Evolutionary conservation across 2,888 invertebrate species (phyloP).

Genomic region (Asteroscopus sphinx): DNA sequence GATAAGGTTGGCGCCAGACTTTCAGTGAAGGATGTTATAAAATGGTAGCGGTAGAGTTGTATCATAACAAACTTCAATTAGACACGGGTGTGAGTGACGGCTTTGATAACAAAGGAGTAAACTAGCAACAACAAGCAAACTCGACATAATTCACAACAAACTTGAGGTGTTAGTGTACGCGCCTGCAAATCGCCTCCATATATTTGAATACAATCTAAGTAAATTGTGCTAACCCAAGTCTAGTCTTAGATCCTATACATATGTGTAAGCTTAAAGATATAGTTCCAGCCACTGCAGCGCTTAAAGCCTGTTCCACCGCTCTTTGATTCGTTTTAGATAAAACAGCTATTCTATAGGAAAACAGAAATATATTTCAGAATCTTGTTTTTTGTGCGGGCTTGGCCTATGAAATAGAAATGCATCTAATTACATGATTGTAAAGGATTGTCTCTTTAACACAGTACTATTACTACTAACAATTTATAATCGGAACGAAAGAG

Average conservation of each 20-base stretch:
- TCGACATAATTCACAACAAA: slow-evolving; percentile 36
- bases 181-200: slow-evolving; percentile 18
- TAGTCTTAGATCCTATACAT: slow-evolving; percentile 16
- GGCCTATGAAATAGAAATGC: no score
- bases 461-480: no score
- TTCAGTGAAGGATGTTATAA: slow-evolving; percentile 43
- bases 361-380: slow-evolving; percentile 24
- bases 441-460: no score
- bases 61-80: slow-evolving; percentile 47
- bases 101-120: slow-evolving; percentile 46
- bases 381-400: no score
- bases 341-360: slow-evolving; percentile 21
- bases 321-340: slow-evolving; percentile 48
- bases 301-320: slow-evolving; percentile 41
- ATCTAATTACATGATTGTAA: no score
- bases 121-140: slow-evolving; percentile 31
- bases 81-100: slow-evolving; percentile 41
- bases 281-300: slow-evolving; percentile 30
- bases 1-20: slow-evolving; percentile 19
- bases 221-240: slow-evolving; percentile 31
- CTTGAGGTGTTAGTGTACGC: slow-evolving; percentile 31
- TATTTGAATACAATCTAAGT: slow-evolving; percentile 52
- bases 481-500: no score
- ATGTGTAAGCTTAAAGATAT: slow-evolving; percentile 9
- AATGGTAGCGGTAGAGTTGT: slow-evolving; percentile 22